A percentile compares a stretch with the other conserved stretches of the same genome.
Evolutionary conservation across 2,113 vertebrate genomes (phyloP).

Genomic region (Ophiodon elongatus): DNA sequence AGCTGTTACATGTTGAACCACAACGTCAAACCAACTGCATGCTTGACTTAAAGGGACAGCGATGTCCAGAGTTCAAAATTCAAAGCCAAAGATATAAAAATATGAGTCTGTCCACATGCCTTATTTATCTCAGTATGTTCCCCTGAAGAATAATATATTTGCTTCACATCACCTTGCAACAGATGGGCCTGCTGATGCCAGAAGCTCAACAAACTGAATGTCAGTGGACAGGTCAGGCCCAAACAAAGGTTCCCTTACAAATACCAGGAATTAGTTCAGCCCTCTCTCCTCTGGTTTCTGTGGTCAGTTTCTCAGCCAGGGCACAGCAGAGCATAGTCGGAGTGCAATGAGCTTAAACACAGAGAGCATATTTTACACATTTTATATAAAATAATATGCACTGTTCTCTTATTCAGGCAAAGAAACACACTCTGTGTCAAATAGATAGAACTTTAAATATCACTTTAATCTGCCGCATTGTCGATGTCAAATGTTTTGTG

Average conservation of each 20-base stretch:
- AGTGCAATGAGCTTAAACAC: slow-evolving; percentile 4
- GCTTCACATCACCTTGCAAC: slow-evolving; percentile 54
- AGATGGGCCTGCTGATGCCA: slow-evolving; percentile 75
- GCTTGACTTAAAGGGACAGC: not conserved
- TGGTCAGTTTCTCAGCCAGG: slow-evolving; percentile 41
- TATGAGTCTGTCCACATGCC: not conserved
- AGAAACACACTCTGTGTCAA: not conserved
- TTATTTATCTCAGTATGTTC: not conserved
- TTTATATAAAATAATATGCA: not conserved
- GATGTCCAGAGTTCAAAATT: not conserved
- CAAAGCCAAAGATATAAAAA: not conserved
- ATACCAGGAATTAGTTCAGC: slow-evolving; percentile 83
- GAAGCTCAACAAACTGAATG: slow-evolving; percentile 83
- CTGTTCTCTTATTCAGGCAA: not conserved
- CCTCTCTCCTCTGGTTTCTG: slow-evolving; percentile 66
- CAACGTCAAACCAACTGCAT: not conserved
- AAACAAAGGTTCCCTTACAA: slow-evolving; percentile 88
- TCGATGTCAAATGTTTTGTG: too few relatives aligned
- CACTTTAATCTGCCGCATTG: not conserved
- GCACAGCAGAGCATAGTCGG: not conserved
- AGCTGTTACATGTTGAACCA: slow-evolving; percentile 15
- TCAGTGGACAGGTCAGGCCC: slow-evolving; percentile 84
- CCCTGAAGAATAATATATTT: slow-evolving; percentile 25
- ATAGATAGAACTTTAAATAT: not conserved
- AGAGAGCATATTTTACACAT: not conserved